These are phyloP conservation scores for Equus przewalskii DNA, from an alignment of 2,113 vertebrate species.

Conservation along the genomic window DNA sequence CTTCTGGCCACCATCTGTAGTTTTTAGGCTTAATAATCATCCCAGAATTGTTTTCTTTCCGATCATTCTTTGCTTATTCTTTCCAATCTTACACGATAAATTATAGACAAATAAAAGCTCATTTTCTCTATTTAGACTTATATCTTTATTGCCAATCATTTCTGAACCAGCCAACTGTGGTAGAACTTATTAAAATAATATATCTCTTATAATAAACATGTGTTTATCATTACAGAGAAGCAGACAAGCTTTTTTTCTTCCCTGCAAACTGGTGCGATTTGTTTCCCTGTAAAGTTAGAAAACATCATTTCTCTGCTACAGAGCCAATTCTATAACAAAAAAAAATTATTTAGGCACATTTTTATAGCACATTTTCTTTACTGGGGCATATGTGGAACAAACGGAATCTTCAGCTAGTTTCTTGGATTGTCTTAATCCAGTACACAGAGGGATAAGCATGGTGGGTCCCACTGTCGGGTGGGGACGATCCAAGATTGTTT, in stretches of 20 bases:
- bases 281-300: background rate
- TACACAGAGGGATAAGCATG: background rate
- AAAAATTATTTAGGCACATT: background rate
- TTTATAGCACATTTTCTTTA: background rate
- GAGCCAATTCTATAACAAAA: background rate
- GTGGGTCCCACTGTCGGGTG: background rate
- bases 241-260: background rate
- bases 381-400: background rate
- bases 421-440: background rate
- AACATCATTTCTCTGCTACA: background rate
- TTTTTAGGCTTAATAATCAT: slow-evolving; percentile 1
- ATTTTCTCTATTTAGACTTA: slow-evolving; percentile 33
- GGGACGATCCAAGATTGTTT: background rate
- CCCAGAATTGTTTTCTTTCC: background rate
- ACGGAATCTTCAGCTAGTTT: background rate
- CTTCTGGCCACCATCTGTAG: background rate
- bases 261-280: background rate
- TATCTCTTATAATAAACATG: background rate
- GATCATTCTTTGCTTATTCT: background rate
- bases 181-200: slow-evolving; percentile 54
- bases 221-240: slow-evolving; percentile 16
- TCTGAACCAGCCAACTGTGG: slow-evolving; percentile 23
- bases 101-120: slow-evolving; percentile 16
- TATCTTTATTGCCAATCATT: slow-evolving; percentile 8
- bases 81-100: background rate